Percentiles rank a stretch among this genome's conserved stretches.
Conservation (phyloP, 2,888 invertebrate species). For the Lochmaea crataegi region DNA sequence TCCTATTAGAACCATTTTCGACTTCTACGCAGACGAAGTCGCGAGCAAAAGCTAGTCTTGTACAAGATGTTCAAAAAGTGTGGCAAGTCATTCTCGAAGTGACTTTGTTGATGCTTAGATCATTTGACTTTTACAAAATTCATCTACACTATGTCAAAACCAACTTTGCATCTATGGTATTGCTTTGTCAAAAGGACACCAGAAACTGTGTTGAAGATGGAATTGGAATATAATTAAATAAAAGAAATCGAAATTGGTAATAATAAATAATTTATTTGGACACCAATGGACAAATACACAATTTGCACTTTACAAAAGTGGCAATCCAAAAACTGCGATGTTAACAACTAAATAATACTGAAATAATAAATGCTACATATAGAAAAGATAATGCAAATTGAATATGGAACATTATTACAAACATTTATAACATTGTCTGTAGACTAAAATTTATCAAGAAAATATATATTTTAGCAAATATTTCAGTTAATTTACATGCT, state of each 20-base stretch:
- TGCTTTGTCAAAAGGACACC: too few species aligned
- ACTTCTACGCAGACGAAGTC: too few species aligned
- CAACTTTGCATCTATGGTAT: too few species aligned
- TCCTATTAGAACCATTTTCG: too few species aligned
- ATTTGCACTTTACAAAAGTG: not conserved
- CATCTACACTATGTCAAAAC: too few species aligned
- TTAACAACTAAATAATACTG: not conserved
- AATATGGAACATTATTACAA: not conserved
- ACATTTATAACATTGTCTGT: not conserved
- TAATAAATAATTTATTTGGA: constrained; percentile 45
- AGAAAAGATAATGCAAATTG: not conserved
- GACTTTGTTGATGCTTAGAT: too few species aligned
- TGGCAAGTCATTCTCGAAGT: too few species aligned
- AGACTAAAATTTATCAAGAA: not conserved
- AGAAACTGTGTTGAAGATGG: too few species aligned
- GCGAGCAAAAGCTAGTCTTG: too few species aligned
- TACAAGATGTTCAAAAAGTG: too few species aligned
- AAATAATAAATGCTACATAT: constrained; percentile 2
- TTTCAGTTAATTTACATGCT: not conserved
- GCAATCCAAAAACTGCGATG: not conserved
- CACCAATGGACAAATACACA: constrained; percentile 31
- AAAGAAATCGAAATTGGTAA: constrained; percentile 4
- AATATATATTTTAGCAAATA: not conserved
- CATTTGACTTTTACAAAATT: too few species aligned
- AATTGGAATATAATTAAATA: too few species aligned